These are phyloP conservation scores for Lasiurus cinereus DNA, from an alignment of 2,113 vertebrate genomes.

Conservation along the genomic window DNA sequence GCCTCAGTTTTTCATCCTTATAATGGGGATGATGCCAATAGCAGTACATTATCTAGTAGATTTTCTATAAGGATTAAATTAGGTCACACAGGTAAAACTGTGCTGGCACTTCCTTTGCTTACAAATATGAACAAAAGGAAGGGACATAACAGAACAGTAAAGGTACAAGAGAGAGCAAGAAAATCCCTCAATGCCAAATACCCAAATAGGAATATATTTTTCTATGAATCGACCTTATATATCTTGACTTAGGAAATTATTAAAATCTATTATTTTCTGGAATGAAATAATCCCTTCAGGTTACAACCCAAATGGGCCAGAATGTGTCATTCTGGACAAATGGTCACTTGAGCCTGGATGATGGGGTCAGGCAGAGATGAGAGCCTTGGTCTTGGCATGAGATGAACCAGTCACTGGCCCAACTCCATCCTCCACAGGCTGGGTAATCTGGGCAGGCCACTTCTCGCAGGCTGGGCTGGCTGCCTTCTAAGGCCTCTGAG, in stretches of 20 bases:
- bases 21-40: background rate
- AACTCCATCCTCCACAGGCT: background rate
- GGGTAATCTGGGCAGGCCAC: too few relatives aligned
- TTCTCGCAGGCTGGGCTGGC: background rate
- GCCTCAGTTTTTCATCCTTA: background rate
- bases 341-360: background rate
- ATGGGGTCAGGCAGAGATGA: too few relatives aligned
- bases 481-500: background rate
- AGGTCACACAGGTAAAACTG: background rate
- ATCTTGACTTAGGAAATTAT: background rate
- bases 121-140: background rate
- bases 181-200: background rate
- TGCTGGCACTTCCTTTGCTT: background rate
- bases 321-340: background rate
- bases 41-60: too few relatives aligned
- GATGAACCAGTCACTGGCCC: background rate
- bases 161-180: background rate
- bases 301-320: background rate
- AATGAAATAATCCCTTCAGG: background rate
- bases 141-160: background rate
- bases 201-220: background rate
- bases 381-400: background rate
- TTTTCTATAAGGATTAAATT: background rate
- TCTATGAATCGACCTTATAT: accelerated
- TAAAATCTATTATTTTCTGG: background rate